These are phyloP conservation scores for Urocitellus parryii DNA, from an alignment of 2,113 vertebrate species.

Conservation along the genomic window DNA sequence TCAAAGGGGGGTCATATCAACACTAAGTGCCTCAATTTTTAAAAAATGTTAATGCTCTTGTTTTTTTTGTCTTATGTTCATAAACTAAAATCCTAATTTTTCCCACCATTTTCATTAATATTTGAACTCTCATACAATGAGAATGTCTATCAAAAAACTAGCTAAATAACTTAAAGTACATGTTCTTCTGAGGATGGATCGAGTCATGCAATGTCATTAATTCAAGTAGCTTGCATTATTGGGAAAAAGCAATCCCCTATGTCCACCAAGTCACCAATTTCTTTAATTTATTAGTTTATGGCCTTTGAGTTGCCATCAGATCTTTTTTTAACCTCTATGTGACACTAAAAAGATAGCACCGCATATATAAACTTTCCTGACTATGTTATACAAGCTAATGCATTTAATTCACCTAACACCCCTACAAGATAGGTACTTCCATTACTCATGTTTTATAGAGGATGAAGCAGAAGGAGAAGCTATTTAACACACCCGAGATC, in stretches of 20 bases:
- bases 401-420: not conserved
- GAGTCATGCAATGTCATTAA: not conserved
- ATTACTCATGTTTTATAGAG: not conserved
- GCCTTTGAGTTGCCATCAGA: not conserved
- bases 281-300: not conserved
- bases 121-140: not conserved
- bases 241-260: not conserved
- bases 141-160: not conserved
- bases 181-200: not conserved
- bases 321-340: constrained; percentile 1
- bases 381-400: not conserved
- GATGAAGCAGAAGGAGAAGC: not conserved
- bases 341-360: not conserved
- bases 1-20: not conserved
- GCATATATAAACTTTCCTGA: not conserved
- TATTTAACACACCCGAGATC: not conserved
- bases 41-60: not conserved
- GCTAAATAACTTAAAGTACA: constrained; percentile 18
- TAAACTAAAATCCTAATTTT: constrained; percentile 19
- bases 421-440: not conserved
- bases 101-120: not conserved
- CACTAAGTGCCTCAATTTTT: not conserved
- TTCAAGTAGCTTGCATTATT: not conserved
- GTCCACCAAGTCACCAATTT: not conserved
- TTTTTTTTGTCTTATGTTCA: constrained; percentile 37